phyloP scores from a whole-genome alignment of 2,888 invertebrate species.

The Lithophane ornitopus region DNA sequence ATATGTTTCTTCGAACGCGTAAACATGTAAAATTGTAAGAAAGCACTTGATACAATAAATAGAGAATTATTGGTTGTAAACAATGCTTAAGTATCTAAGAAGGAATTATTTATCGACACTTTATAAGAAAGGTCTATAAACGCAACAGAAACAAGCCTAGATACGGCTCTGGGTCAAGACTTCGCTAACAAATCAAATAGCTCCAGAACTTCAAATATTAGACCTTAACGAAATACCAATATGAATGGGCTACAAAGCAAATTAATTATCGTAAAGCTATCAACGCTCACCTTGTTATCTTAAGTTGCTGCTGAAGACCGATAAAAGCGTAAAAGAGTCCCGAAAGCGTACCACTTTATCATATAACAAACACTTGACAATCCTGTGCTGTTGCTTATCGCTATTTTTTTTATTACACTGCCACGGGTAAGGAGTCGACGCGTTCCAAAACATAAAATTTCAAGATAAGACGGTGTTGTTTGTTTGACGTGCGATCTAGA shows the following conservation, averaged over 20 bases:
- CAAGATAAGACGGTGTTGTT: conserved; percentile 72
- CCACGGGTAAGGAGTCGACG: conserved; percentile 67
- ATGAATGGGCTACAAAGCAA: conserved; percentile 69
- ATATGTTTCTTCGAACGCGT: conserved; percentile 21
- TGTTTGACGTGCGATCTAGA: conserved; percentile 51
- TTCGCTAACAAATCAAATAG: not conserved
- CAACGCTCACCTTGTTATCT: conserved; percentile 88
- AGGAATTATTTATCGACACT: conserved; percentile 16
- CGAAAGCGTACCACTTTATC: conserved; percentile 79
- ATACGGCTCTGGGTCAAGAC: conserved; percentile 14
- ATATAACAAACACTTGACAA: conserved; percentile 82
- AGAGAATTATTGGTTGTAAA: conserved; percentile 19
- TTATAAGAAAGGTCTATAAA: conserved; percentile 9
- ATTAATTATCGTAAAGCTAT: conserved; percentile 89
- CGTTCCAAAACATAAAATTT: conserved; percentile 76
- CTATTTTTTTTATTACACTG: conserved; percentile 80
- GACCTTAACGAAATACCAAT: conserved; percentile 61
- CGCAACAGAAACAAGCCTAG: not conserved
- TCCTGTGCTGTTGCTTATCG: conserved; percentile 74
- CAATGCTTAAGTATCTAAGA: conserved; percentile 15
- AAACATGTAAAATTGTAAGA: conserved; percentile 10
- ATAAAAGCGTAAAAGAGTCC: conserved; percentile 78
- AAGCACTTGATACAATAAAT: conserved; percentile 10
- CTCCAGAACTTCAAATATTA: conserved; percentile 40
- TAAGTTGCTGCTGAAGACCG: conserved; percentile 80